These are phyloP conservation scores for Mobula birostris DNA, from an alignment of 2,113 vertebrate species.

Conservation along the genomic window DNA sequence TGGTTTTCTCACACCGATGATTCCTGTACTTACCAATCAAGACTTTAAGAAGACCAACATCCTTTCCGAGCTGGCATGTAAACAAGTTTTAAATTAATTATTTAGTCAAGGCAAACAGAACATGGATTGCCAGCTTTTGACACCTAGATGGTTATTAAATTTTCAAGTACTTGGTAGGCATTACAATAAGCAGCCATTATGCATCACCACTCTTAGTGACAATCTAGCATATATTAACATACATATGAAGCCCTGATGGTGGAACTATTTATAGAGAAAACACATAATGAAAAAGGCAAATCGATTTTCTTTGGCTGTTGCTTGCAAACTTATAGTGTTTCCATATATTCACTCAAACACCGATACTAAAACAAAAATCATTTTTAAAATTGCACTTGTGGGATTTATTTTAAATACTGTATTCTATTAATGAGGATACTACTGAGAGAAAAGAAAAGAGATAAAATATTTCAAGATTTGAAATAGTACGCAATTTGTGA, in stretches of 20 bases:
- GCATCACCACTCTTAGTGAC: conserved; percentile 9
- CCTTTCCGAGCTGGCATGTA: background rate
- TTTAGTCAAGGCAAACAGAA: conserved; percentile 1
- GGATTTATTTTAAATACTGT: background rate
- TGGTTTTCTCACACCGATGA: background rate
- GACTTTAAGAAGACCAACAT: background rate
- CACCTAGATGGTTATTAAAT: conserved; percentile 9
- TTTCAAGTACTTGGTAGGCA: conserved; percentile 11
- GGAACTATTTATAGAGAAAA: conserved; percentile 23
- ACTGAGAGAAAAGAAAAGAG: background rate
- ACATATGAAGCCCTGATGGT: conserved; percentile 1
- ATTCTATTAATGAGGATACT: background rate
- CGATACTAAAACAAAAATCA: background rate
- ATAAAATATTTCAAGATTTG: background rate
- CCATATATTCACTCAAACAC: background rate
- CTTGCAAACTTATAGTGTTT: background rate
- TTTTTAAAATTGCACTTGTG: background rate
- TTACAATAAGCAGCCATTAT: conserved; percentile 28
- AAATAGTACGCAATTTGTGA: background rate
- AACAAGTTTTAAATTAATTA: conserved; percentile 23
- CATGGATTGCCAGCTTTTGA: conserved; percentile 25
- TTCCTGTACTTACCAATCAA: background rate
- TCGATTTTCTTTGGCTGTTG: background rate
- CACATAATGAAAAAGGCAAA: conserved; percentile 9
- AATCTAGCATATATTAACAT: conserved; percentile 28